Evolutionary conservation across 2,797 vertebrate species (phyloP), one percentile per base, ranked within the genome.

Genomic region (Aphelocoma californica): DNA sequence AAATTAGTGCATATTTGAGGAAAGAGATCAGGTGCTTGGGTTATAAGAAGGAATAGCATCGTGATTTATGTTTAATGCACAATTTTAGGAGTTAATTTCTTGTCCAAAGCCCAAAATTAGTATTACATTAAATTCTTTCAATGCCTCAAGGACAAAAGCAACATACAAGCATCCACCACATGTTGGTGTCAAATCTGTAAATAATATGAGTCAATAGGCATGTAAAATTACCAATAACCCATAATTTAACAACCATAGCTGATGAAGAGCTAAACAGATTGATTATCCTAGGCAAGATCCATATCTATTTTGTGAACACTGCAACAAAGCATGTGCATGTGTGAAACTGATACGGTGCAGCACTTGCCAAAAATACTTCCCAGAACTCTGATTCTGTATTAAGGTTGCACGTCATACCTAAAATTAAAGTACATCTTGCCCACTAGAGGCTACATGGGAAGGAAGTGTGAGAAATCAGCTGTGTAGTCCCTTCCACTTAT

Each of bases 361-460:
- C 72, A 25, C 64, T 86, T 69, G 56, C 50, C 66, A 90, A 65
- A 95, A 96, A 86, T 53, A 66, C 36, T 45, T 90, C 60, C 44
- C 28, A 62, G 62, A 80, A 19, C 51, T 62, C 32, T 57, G 60
- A 73, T 32, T 56, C 70, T 12, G 66, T 17, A 31, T 50, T 77
- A 81, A 57, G 42, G 69, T 19, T 67, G 79, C 66, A 69, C 16
- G 4, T 81, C 73, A 67, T 40, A 57, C 38, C 61, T 87, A 75
- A 93, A 96, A 78, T 62, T 75, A 80, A 95, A 70, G 60, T 21
- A 44, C 26, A 9, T 65, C 87, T 88, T 92, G 34, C 79, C 86
- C 64, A 88, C 64, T 64, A 34, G n/a, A 90, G 72, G 65, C 38
- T 40, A 10, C 40, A 6, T 26, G 42, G 58, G 85, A 88, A 85